These are phyloP conservation scores for Glareola pratincola DNA, from an alignment of 2,113 vertebrate genomes.

Conservation along the genomic window DNA sequence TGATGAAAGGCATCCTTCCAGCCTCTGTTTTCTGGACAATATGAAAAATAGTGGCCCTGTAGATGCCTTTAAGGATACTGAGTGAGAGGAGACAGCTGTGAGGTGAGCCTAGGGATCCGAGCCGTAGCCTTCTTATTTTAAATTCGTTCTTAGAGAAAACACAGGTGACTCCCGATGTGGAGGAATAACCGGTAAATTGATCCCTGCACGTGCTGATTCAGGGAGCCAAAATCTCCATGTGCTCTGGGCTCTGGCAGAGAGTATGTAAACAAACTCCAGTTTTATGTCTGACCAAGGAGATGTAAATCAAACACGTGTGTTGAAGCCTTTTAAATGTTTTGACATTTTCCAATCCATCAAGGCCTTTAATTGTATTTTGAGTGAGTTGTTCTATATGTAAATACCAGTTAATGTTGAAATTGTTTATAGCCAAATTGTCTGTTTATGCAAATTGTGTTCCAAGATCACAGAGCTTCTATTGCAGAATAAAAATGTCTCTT, in stretches of 20 bases:
- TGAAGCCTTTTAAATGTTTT: constrained; percentile 74
- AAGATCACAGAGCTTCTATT: constrained; percentile 67
- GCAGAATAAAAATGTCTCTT: constrained; percentile 69
- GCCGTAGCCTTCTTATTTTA: background rate
- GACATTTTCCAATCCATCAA: constrained; percentile 71
- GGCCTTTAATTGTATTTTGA: constrained; percentile 79
- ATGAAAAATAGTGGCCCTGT: background rate
- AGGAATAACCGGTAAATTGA: background rate
- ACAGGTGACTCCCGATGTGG: background rate
- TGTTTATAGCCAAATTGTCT: constrained; percentile 81
- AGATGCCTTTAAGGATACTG: background rate
- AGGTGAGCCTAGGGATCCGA: background rate
- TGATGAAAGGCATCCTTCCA: background rate
- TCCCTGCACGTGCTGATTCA: background rate
- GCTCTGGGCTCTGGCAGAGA: background rate
- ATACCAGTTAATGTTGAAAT: constrained; percentile 76
- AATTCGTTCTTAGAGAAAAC: background rate
- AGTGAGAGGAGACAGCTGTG: fast-evolving
- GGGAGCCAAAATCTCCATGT: background rate
- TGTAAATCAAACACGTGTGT: constrained; percentile 48
- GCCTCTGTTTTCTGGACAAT: background rate
- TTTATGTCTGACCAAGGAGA: constrained; percentile 54
- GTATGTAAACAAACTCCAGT: constrained; percentile 31
- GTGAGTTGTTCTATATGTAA: constrained; percentile 79
- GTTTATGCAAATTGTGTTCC: constrained; percentile 78